Evolutionary conservation across 2,113 vertebrate species (phyloP).

Genomic region (Rhinopomastus cyanomelas): DNA sequence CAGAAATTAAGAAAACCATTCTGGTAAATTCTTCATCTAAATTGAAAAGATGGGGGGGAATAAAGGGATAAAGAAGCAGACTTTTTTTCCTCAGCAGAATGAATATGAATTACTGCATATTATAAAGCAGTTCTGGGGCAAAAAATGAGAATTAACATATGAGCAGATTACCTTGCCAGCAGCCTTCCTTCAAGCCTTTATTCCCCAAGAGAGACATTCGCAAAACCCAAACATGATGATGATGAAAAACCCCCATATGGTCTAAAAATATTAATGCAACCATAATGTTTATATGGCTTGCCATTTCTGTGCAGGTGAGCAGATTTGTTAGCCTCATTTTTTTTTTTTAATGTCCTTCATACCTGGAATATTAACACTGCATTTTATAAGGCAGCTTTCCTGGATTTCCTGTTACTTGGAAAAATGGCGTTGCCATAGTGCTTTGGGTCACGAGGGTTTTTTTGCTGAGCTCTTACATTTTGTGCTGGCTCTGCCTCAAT

Average conservation of each 20-base stretch:
- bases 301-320: background rate
- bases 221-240: background rate
- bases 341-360: background rate
- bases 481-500: background rate
- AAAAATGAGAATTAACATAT: constrained; percentile 5
- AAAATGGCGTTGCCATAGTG: background rate
- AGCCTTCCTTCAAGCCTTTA: background rate
- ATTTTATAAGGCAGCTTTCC: background rate
- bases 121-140: background rate
- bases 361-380: background rate
- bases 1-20: background rate
- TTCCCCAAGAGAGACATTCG: background rate
- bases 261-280: background rate
- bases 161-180: background rate
- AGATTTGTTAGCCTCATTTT: background rate
- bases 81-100: background rate
- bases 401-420: background rate
- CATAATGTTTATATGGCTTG: background rate
- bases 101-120: background rate
- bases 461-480: rapidly evolving
- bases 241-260: background rate
- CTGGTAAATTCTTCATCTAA: background rate
- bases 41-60: background rate
- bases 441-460: rapidly evolving
- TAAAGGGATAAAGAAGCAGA: background rate